Conservation (phyloP, 2,797 vertebrate species). For the Anolis apletophallus region DNA sequence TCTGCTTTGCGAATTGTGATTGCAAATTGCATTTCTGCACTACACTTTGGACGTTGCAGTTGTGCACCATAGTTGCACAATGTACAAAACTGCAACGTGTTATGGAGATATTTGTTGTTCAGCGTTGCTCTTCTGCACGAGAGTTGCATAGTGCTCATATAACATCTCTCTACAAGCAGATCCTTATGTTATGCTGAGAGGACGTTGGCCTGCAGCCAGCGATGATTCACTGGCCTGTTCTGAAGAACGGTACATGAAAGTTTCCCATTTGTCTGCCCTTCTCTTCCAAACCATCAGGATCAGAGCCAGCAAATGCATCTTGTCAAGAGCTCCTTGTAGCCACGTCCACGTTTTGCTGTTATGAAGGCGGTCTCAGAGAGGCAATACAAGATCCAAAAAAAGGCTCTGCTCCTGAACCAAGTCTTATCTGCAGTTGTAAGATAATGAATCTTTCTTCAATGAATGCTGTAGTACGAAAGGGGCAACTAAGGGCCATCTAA, state of each 20-base stretch:
- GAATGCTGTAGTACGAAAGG: slow-evolving; percentile 15
- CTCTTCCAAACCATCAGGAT: slow-evolving; percentile 60
- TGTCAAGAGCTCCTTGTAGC: slow-evolving; percentile 27
- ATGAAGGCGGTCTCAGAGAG: slow-evolving; percentile 14
- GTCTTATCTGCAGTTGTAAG: slow-evolving; percentile 33
- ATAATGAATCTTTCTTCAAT: slow-evolving; percentile 42
- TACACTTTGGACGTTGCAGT: no score
- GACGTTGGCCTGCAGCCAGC: no score
- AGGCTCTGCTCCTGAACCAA: background rate
- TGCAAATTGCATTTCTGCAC: no score
- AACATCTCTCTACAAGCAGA: no score
- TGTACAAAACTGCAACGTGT: background rate
- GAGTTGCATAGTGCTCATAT: no score
- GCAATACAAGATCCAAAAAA: slow-evolving; percentile 28
- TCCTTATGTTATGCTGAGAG: no score
- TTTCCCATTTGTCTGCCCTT: slow-evolving; percentile 68
- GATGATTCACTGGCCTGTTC: background rate
- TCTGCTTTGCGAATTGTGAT: no score
- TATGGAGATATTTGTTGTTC: no score
- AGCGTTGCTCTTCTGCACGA: no score
- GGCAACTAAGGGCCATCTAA: slow-evolving; percentile 37
- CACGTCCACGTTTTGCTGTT: background rate
- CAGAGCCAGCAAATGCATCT: slow-evolving; percentile 51
- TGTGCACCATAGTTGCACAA: background rate
- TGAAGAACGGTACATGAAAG: slow-evolving; percentile 38